phyloP scores from a whole-genome alignment of 1,140 invertebrate genomes.

The Neuroterus valhalla region DNA sequence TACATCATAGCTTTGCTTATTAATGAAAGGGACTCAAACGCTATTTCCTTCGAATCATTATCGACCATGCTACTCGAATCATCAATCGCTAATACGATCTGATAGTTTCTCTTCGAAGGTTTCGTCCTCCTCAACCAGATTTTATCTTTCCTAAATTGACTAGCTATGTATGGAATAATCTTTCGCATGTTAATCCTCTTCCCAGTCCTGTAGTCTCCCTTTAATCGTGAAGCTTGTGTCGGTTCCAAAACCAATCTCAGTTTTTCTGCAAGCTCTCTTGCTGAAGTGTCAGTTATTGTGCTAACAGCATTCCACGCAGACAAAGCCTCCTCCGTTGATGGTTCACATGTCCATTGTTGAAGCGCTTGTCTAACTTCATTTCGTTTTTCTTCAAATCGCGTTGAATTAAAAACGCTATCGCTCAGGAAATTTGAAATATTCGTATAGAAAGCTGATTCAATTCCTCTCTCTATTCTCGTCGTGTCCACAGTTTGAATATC shows the following conservation, averaged over 20 bases:
- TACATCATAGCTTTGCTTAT: conserved; percentile 94
- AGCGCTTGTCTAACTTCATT: conserved; percentile 77
- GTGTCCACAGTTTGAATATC: conserved; percentile 87
- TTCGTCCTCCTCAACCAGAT: conserved; percentile 98
- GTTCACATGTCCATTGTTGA: conserved; percentile 73
- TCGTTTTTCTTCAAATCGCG: conserved; percentile 64
- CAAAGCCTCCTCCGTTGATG: conserved; percentile 73
- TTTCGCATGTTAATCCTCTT: conserved; percentile 98
- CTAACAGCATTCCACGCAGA: conserved; percentile 77
- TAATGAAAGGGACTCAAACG: conserved; percentile 95
- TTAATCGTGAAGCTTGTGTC: conserved; percentile 91
- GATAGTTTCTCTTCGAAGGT: conserved; percentile 96
- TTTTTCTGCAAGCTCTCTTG: conserved; percentile 95
- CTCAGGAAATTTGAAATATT: conserved; percentile 51
- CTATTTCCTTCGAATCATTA: conserved; percentile 92
- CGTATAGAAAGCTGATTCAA: conserved; percentile 83
- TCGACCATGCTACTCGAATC: conserved; percentile 96
- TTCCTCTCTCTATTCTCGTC: conserved; percentile 79
- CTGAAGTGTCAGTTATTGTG: conserved; percentile 80
- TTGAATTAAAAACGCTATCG: conserved; percentile 40
- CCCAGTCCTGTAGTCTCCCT: conserved; percentile 97
- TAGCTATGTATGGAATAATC: conserved; percentile 98
- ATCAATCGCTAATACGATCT: conserved; percentile 97
- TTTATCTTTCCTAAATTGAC: conserved; percentile 98
- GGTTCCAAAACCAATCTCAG: conserved; percentile 95